These are phyloP conservation scores for Tuta absoluta DNA, from an alignment of 2,888 invertebrate genomes.

Conservation along the genomic window DNA sequence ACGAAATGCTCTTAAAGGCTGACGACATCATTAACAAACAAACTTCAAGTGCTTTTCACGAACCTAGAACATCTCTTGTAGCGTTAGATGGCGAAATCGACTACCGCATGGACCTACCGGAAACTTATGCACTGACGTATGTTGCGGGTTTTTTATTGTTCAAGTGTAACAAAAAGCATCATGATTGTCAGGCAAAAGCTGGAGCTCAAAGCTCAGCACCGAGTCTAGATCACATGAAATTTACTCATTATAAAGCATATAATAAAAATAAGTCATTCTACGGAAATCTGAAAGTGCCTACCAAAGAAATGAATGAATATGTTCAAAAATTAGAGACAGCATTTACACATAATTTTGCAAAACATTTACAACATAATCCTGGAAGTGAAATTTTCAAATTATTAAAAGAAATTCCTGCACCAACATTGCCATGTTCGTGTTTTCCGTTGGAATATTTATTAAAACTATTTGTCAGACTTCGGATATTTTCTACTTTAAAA, in stretches of 20 bases:
- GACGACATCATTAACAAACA: background rate
- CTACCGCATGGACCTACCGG: constrained; percentile 4
- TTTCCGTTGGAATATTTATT: constrained; percentile 8
- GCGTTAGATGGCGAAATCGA: constrained; percentile 7
- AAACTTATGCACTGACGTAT: background rate
- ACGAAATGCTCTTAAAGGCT: background rate
- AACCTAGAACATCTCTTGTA: background rate
- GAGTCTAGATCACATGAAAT: background rate
- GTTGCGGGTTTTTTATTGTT: constrained; percentile 7
- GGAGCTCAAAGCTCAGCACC: background rate
- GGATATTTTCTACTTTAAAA: constrained; percentile 5
- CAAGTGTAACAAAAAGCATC: constrained; percentile 7
- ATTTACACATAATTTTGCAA: constrained; percentile 1
- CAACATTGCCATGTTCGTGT: constrained; percentile 4
- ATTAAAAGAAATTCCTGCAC: background rate
- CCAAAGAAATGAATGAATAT: background rate
- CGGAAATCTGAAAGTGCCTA: background rate
- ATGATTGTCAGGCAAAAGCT: background rate
- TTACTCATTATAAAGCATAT: background rate
- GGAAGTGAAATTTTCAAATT: background rate
- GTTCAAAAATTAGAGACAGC: background rate
- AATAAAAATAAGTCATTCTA: constrained; percentile 8
- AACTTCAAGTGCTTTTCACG: background rate
- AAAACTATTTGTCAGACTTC: background rate
- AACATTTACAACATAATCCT: background rate